Evolutionary conservation across 2,113 vertebrate species (phyloP), one percentile per base, ranked within the genome.

Genomic region (Corythornis cristatus): DNA sequence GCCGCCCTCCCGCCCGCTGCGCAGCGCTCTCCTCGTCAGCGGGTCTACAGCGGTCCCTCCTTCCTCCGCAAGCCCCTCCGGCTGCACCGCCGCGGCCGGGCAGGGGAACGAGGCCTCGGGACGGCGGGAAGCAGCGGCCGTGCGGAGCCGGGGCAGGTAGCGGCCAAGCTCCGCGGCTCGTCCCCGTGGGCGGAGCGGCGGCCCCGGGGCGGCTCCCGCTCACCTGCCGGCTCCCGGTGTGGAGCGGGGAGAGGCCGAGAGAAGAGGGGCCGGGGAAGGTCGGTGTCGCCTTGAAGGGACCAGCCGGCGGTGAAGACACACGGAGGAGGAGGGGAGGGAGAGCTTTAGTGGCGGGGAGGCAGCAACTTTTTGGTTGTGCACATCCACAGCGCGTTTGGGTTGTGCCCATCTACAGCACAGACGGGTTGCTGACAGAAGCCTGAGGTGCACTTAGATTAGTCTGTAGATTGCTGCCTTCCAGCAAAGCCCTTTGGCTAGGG

Each of bases 251-350:
- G 46, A 5, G 37, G 40, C 50, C 26, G 11, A 1, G 28, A 48
- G 65, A 10, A 80, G 48, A 31, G 26, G 17, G 26, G 14, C 25
- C 11, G 26, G 73, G n/a, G 7, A 40, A 5, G 45, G 56, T n/a
- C 20, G 15, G 28, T 20, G 57, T 16, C 21, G 8, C 46, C 15
- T n/a, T 4, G 57, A 15, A 8, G 42, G 51, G 42, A 37, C 25
- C 25, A 17, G 0, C 29, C 11, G 28, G 53, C 23, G 1, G 29
- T 4, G 43, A 9, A 11, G 65, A 20, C 65, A 3, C 8, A 0
- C 4, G 6, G 29, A 40, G 48, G 26, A 23, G 60, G 35, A 40
- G 35, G 35, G 35, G 35, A 40, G 37, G 37, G 26, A 28, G 28
- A 43, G 25, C 5, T 11, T 14, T 25, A 1, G 45, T 0, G 46